Evolutionary conservation across 2,113 vertebrate genomes (phyloP).

Genomic region (Albula glossodonta): DNA sequence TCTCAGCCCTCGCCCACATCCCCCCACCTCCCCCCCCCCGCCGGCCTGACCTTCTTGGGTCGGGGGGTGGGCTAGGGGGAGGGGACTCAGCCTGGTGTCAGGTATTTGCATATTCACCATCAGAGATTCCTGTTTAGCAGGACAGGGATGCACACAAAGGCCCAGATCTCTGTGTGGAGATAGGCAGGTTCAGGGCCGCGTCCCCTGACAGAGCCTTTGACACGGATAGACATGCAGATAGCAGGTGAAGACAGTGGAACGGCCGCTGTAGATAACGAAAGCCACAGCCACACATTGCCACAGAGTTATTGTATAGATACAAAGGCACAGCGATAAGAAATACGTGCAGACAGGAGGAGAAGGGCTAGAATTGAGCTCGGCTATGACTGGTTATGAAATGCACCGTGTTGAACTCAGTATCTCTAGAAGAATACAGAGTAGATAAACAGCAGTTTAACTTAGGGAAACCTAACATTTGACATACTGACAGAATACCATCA

Average conservation of each 20-base stretch:
- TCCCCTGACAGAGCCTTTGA: conserved; percentile 15
- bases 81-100: background rate
- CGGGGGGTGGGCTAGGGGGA: background rate
- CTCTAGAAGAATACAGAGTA: background rate
- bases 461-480: background rate
- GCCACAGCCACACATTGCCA: conserved; percentile 10
- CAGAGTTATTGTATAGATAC: conserved; percentile 19
- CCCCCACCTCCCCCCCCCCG: too few relatives aligned
- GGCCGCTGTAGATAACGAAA: conserved; percentile 31
- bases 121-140: background rate
- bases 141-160: background rate
- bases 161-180: conserved; percentile 15
- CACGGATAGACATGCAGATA: conserved; percentile 20
- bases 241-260: conserved; percentile 32
- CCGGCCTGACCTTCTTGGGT: background rate
- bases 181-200: conserved; percentile 26
- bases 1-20: background rate
- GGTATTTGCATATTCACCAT: conserved; percentile 16
- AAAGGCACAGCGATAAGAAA: conserved; percentile 20
- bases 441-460: conserved; percentile 3
- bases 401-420: conserved; percentile 29
- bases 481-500: background rate
- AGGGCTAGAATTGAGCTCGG: background rate
- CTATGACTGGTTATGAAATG: conserved; percentile 34
- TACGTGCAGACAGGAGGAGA: conserved; percentile 19